Percentiles rank a stretch among this genome's conserved stretches.
Conservation (phyloP, 2,797 vertebrate genomes). For the Alcedo atthis region DNA sequence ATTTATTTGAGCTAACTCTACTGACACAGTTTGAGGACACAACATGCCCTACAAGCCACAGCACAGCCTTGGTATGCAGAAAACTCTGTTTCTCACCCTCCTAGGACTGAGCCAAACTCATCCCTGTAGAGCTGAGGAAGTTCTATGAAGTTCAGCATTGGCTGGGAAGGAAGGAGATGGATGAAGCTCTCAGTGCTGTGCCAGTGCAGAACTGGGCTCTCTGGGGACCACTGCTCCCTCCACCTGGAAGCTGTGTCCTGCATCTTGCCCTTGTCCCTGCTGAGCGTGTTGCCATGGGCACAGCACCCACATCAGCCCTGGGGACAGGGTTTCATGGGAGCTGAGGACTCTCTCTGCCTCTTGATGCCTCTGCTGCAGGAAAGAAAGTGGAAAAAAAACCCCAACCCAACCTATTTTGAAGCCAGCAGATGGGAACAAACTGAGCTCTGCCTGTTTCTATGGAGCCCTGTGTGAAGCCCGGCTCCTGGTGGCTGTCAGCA, state of each 20-base stretch:
- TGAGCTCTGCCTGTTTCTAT: constrained; percentile 10
- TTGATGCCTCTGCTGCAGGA: background rate
- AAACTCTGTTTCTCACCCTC: background rate
- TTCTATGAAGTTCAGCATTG: background rate
- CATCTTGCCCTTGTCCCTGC: background rate
- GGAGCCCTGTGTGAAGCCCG: background rate
- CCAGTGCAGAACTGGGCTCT: fast-evolving
- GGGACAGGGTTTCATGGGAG: background rate
- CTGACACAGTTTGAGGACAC: background rate
- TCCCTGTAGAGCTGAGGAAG: background rate
- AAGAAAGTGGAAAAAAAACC: background rate
- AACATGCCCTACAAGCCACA: background rate
- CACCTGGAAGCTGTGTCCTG: background rate
- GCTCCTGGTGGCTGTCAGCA: background rate
- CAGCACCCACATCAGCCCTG: background rate
- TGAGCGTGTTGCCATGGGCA: fast-evolving
- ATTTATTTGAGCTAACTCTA: background rate
- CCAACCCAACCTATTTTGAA: background rate
- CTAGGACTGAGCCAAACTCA: background rate
- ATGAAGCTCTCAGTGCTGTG: background rate
- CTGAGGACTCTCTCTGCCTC: background rate
- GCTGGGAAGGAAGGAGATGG: background rate
- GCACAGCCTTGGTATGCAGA: background rate
- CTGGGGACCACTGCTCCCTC: background rate
- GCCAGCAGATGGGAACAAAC: background rate